These are phyloP conservation scores for Rhinoraja longicauda DNA, from an alignment of 2,797 vertebrate species.

Conservation along the genomic window DNA sequence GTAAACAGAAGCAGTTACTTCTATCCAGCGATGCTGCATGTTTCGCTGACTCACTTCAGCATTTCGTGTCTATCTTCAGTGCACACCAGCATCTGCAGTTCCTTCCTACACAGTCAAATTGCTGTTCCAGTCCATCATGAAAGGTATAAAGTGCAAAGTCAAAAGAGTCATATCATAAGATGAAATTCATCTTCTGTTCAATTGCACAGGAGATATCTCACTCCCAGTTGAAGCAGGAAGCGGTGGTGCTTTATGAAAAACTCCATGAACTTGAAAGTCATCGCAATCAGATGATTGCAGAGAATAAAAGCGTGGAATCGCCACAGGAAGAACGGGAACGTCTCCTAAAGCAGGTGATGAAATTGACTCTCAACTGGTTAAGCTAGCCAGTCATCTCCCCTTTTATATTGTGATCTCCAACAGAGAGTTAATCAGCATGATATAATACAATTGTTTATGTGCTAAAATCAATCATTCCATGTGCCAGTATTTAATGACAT, in stretches of 20 bases:
- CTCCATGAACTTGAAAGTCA: constrained; percentile 69
- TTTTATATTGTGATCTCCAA: no score
- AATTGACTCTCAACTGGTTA: neutral
- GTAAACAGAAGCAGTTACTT: neutral
- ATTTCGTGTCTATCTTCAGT: no score
- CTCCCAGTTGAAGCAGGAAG: constrained; percentile 77
- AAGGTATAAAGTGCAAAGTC: no score
- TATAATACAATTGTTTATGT: neutral
- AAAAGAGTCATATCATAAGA: neutral
- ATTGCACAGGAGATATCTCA: constrained; percentile 73
- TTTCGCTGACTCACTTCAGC: no score
- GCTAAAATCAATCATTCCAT: neutral
- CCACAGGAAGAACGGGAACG: constrained; percentile 83
- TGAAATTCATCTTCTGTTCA: neutral
- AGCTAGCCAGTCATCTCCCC: no score
- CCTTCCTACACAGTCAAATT: no score
- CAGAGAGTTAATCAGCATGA: neutral
- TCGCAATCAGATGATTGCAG: constrained; percentile 73
- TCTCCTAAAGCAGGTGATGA: constrained; percentile 76
- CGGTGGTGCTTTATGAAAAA: constrained; percentile 72
- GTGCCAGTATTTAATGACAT: neutral
- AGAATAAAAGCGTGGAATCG: constrained; percentile 76
- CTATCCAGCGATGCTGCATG: no score
- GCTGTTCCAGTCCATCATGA: no score
- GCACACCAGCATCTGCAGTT: no score